Base-by-base conservation (phyloP, 2,797 vertebrate species). In the Eleutherodactylus coqui region DNA sequence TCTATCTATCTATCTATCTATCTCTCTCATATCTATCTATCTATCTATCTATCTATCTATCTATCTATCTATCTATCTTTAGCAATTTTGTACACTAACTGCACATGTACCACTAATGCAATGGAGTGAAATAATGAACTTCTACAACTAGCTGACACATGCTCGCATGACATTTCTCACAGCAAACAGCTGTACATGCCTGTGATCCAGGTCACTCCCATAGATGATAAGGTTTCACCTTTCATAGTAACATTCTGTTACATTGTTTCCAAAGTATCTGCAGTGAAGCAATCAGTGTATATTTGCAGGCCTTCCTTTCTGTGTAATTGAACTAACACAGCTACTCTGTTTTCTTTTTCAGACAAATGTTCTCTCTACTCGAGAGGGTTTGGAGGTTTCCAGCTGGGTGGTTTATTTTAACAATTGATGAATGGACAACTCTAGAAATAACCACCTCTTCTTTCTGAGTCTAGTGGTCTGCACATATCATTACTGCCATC, bases 371-470 rank as follows among this genome's bases (percentile, higher is more conserved):
- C 45, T 24, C 45, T 67, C 53, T 55, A 70, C 32, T 45, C 55
- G 82, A 81, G 58, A 84, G 76, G 58, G 58, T 81, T 64, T 51
- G 34, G 69, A 81, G 77, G 62, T 21, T 4, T 55, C 86, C 86
- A 75, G 82, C 82, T 85, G 86, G 78, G 82, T 85, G 58, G 67
- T 87, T 87, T 87, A 87, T 84, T 87, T 85, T 75, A 85, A 76
- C 82, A 87, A 85, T 51, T 87, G 77, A 87, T 80, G 82, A 75
- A 85, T 81, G 60, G 69, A 81, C 70, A 81, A 64, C 73, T 80
- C 55, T 87, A 72, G 45, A 81, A 84, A 84, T 87, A 87, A 84
- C 55, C 49, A 87, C 64, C 70, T 80, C 58, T 62, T 29, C 43
- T 45, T 60, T 75, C 64, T 64, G 55, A 81, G 69, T 73, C 47